Percentiles rank a stretch among this genome's conserved stretches.
Evolutionary conservation across 2,888 invertebrate genomes (phyloP).

Genomic region (Cephonodes hylas): DNA sequence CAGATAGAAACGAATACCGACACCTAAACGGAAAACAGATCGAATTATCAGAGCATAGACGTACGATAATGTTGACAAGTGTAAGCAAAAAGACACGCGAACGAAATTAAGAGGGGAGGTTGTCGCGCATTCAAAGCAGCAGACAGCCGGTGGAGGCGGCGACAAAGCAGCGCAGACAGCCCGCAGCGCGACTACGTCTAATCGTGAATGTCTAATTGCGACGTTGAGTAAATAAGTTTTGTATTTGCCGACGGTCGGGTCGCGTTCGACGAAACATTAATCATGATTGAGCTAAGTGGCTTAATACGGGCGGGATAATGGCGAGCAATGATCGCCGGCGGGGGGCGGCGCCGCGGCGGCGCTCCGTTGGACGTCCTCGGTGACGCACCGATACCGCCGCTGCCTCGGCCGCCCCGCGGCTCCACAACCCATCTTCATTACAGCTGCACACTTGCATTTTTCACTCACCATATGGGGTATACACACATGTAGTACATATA

Average conservation of each 20-base stretch:
- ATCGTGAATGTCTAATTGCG: conserved; percentile 80
- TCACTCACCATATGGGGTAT: neutral
- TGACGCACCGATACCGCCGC: conserved; percentile 47
- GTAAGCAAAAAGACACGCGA: conserved; percentile 33
- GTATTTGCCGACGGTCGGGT: conserved; percentile 75
- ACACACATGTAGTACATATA: no score
- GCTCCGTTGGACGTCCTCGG: conserved; percentile 62
- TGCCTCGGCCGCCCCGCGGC: neutral
- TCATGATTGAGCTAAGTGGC: conserved; percentile 82
- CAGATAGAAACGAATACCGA: conserved; percentile 15
- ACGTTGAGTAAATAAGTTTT: conserved; percentile 77
- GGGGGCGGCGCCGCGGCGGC: conserved; percentile 73
- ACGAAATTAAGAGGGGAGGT: conserved; percentile 39
- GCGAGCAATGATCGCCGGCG: conserved; percentile 75
- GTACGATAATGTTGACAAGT: neutral
- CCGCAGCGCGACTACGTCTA: conserved; percentile 68
- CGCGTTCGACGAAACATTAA: conserved; percentile 79
- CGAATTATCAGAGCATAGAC: neutral
- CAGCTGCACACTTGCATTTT: conserved; percentile 4
- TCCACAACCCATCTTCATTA: neutral
- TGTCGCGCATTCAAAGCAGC: neutral
- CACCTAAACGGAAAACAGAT: conserved; percentile 11
- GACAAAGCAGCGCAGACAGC: conserved; percentile 59
- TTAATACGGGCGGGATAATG: conserved; percentile 80
- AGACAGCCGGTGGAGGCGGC: conserved; percentile 27